Conservation (phyloP, 1,140 invertebrate genomes). For the Oscheius sp. region DNA sequence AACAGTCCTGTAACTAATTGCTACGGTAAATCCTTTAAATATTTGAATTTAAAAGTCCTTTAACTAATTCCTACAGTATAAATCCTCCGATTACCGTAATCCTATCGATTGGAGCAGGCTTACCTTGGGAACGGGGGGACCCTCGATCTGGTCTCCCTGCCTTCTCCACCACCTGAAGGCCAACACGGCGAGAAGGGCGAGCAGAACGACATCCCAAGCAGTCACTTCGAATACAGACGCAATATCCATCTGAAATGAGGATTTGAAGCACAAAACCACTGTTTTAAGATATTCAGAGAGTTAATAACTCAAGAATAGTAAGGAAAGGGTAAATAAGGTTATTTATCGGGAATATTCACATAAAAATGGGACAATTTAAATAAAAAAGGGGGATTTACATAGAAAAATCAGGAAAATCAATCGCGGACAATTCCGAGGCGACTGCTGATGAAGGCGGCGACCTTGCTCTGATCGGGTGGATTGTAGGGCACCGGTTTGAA, state of each 20-base stretch:
- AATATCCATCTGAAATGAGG: slow-evolving; percentile 5
- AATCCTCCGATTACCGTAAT: neutral
- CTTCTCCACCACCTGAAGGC: slow-evolving; percentile 11
- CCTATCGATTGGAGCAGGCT: neutral
- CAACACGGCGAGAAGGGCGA: slow-evolving; percentile 8
- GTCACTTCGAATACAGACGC: slow-evolving; percentile 1
- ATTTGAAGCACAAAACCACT: no score
- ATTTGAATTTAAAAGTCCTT: no score
- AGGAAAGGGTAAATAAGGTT: no score
- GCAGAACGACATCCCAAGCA: neutral
- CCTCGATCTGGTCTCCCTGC: neutral
- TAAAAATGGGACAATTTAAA: no score
- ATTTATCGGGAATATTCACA: no score
- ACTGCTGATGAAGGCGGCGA: neutral
- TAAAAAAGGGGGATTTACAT: no score
- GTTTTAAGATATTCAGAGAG: no score
- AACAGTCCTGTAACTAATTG: no score
- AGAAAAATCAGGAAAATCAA: no score
- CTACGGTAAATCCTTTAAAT: no score
- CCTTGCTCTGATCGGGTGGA: neutral
- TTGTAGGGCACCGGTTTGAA: neutral
- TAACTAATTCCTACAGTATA: no score
- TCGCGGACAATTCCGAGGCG: neutral
- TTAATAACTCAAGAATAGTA: no score
- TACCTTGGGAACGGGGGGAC: neutral